A percentile compares a stretch with the other conserved stretches of the same genome.
phyloP scores from a whole-genome alignment of 2,888 invertebrate genomes.

The Unio pictorum region DNA sequence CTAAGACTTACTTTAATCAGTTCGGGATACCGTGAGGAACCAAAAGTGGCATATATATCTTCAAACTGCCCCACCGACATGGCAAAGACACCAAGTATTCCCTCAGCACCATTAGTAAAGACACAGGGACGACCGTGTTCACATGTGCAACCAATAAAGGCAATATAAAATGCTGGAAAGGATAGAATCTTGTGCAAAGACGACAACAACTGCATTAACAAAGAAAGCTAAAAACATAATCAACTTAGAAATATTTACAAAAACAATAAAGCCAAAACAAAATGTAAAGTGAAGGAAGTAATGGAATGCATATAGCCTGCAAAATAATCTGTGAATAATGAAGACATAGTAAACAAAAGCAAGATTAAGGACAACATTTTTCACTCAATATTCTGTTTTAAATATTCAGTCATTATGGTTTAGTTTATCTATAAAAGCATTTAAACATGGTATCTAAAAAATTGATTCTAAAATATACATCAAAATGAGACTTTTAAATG shows the following conservation, averaged over 20 bases:
- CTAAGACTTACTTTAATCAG: slow-evolving; percentile 83
- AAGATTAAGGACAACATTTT: not conserved
- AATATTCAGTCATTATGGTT: too few relatives aligned
- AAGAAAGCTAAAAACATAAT: not conserved
- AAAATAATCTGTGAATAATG: not conserved
- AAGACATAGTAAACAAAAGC: slow-evolving; percentile 2
- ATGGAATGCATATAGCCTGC: slow-evolving; percentile 6
- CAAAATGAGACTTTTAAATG: too few relatives aligned
- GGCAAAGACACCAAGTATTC: slow-evolving; percentile 96
- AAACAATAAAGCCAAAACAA: slow-evolving; percentile 6
- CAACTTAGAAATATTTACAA: slow-evolving; percentile 1
- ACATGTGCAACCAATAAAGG: slow-evolving; percentile 44
- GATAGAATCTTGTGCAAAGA: not conserved
- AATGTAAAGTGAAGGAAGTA: slow-evolving; percentile 17
- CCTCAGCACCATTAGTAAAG: slow-evolving; percentile 84
- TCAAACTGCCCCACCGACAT: slow-evolving; percentile 98
- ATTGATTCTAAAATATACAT: too few relatives aligned
- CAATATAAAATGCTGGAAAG: slow-evolving; percentile 48
- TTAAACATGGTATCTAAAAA: too few relatives aligned
- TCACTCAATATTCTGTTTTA: too few relatives aligned
- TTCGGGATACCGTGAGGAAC: slow-evolving; percentile 83
- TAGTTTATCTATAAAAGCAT: too few relatives aligned
- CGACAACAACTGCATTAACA: not conserved
- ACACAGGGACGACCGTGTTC: slow-evolving; percentile 49
- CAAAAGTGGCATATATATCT: slow-evolving; percentile 92